A percentile compares a stretch with the other conserved stretches of the same genome.
These are phyloP conservation scores for Helicoverpa assulta DNA, from an alignment of 2,888 invertebrate genomes.

Conservation along the genomic window DNA sequence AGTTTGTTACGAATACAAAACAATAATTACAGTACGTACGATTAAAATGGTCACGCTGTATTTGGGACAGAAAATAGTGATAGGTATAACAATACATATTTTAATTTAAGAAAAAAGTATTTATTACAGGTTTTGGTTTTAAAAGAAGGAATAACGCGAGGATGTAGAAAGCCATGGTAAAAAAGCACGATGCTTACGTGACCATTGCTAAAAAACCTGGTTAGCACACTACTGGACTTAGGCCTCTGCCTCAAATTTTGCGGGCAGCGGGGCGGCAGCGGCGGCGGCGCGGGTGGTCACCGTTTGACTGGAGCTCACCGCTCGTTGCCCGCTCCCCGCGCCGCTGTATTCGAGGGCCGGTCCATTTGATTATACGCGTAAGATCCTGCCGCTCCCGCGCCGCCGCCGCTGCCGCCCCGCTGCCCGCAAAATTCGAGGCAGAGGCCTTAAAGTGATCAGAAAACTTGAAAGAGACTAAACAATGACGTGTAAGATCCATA, in stretches of 20 bases:
- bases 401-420: too few species aligned
- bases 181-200: conserved; percentile 12
- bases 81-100: background rate
- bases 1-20: conserved; percentile 52
- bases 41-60: conserved; percentile 35
- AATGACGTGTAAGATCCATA: conserved; percentile 30
- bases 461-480: conserved; percentile 24
- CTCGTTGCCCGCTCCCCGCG: too few species aligned
- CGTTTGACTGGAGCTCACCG: too few species aligned
- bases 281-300: too few species aligned
- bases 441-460: too few species aligned
- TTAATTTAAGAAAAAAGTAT: conserved; percentile 34
- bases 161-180: background rate
- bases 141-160: conserved; percentile 9
- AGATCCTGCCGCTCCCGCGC: too few species aligned
- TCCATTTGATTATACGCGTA: too few species aligned
- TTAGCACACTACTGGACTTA: background rate
- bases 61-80: conserved; percentile 31
- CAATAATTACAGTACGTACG: conserved; percentile 52
- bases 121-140: conserved; percentile 23
- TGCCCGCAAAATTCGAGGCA: too few species aligned
- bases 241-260: too few species aligned
- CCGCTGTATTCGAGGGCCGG: too few species aligned
- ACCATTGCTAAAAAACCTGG: conserved; percentile 9
- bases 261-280: too few species aligned